Evolutionary conservation across 2,113 vertebrate genomes (phyloP).

Genomic region (Nycticebus coucang): DNA sequence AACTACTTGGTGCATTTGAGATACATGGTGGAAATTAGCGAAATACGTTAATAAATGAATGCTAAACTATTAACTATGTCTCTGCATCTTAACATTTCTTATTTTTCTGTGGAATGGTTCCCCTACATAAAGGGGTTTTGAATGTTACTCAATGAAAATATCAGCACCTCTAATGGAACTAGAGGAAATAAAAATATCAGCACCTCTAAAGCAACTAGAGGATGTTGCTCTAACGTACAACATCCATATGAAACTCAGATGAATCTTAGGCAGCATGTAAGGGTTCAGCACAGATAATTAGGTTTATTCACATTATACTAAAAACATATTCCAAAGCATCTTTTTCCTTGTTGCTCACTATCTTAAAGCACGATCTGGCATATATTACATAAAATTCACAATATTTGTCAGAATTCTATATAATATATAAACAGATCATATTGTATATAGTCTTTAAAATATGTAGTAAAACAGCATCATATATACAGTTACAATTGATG

Average conservation of each 20-base stretch:
- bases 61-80: conserved; percentile 45
- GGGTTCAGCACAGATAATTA: not conserved
- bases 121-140: not conserved
- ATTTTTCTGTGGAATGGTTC: not conserved
- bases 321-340: not conserved
- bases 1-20: conserved; percentile 13
- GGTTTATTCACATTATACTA: not conserved
- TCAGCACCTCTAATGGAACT: not conserved
- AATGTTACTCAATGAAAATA: not conserved
- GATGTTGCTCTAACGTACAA: not conserved
- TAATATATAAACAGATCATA: not conserved
- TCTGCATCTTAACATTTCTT: not conserved
- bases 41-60: conserved; percentile 56
- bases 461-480: not conserved
- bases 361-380: not conserved
- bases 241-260: not conserved
- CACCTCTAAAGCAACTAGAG: not conserved
- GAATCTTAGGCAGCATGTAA: not conserved
- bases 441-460: not conserved
- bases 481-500: not conserved
- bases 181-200: not conserved
- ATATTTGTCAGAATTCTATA: not conserved
- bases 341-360: not conserved
- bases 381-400: not conserved
- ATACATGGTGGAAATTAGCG: not conserved